A percentile compares a stretch with the other conserved stretches of the same genome.
phyloP scores from a whole-genome alignment of 2,888 invertebrate species.

The Apeira syringaria region DNA sequence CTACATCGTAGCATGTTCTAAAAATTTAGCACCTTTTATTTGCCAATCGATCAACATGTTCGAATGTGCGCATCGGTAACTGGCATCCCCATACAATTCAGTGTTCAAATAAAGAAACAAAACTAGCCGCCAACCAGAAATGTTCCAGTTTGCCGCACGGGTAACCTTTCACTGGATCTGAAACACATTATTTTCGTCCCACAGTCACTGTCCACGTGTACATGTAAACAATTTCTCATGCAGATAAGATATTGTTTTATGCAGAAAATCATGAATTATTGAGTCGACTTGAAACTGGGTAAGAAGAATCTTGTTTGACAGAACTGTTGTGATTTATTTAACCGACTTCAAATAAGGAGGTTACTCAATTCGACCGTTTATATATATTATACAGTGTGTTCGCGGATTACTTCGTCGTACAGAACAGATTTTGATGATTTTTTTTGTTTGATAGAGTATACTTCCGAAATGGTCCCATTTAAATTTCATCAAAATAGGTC shows the following conservation, averaged over 20 bases:
- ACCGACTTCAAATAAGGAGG: too few relatives aligned
- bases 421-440: too few relatives aligned
- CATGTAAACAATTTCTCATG: constrained; percentile 64
- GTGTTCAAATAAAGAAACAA: constrained; percentile 45
- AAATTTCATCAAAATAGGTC: too few relatives aligned
- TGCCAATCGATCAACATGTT: not conserved
- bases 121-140: constrained; percentile 41
- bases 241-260: constrained; percentile 62
- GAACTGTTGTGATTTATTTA: too few relatives aligned
- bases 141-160: constrained; percentile 45
- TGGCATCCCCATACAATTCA: constrained; percentile 20
- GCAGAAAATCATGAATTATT: constrained; percentile 61
- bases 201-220: constrained; percentile 53
- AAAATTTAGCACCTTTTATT: not conserved
- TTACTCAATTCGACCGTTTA: too few relatives aligned
- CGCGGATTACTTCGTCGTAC: too few relatives aligned
- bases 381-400: too few relatives aligned
- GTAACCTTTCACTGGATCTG: constrained; percentile 50
- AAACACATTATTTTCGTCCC: constrained; percentile 53
- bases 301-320: not conserved
- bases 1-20: not conserved
- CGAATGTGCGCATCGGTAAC: not conserved
- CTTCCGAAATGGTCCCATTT: too few relatives aligned
- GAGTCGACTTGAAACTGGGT: not conserved
- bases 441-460: too few relatives aligned